Base-by-base conservation (phyloP, 37 sponge, comb jelly and placozoan genomes). In the Beroe ovata region DNA sequence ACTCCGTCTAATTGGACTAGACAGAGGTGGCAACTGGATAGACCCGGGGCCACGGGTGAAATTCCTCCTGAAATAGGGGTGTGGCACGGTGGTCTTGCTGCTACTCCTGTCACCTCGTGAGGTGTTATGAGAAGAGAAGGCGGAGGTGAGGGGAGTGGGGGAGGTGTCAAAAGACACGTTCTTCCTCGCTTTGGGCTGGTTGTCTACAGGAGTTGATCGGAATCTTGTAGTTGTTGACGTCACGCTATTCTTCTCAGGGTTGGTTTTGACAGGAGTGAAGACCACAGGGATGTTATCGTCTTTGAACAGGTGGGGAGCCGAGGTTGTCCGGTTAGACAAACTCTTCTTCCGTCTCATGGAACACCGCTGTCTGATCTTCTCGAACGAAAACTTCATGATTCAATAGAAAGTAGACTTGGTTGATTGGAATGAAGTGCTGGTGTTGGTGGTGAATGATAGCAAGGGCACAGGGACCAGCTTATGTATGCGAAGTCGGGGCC, bases 321-420 rank as follows among this genome's bases (percentile, higher is more conserved):
- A 66, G 34, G 69, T 66, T 34, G 69, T 66, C 34, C 69, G 29
- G 0, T 2, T 16, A 19, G 32, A 32, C 35, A 33, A 37, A 8
- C 34, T 66, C 69, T 66, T 66, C 69, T 66, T 66, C 69, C 30
- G 25, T 30, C 69, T 66, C 18, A 66, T 66, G 36, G 69, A 66
- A 30, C 69, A 66, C 8, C 69, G 32, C 36, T 37, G 29, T 18
- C 34, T 66, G 16, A 66, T 19, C 69, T 66, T 66, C 36, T 66
- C 32, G 16, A 66, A 30, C 2, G 69, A 33, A 30, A 66, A 29
- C 69, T 66, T 66, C 69, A 66, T 66, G 11, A 19, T 58, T 18
- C 18, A 11, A 18, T 58, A 58, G 59, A 11, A 58, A 58, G 59
- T 11, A n/a, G n/a, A n/a, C n/a, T n/a, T n/a, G n/a, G n/a, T n/a